Evolutionary conservation across 2,797 vertebrate species (phyloP), one percentile per base, ranked within the genome.

Genomic region (Cheirogaleus major): DNA sequence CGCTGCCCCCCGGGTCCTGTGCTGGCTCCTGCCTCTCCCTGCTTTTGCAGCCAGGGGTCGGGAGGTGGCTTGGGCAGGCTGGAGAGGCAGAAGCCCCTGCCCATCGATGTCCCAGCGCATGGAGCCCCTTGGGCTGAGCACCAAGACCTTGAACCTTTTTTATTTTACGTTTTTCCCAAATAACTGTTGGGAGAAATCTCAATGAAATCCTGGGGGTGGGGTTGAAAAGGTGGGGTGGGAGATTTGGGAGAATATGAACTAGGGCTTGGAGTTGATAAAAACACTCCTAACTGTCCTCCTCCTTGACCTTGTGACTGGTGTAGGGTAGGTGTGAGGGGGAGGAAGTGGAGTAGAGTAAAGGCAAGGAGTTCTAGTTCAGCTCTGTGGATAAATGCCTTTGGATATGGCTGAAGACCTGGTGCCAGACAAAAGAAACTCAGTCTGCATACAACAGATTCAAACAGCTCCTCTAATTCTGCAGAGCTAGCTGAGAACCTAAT

Each of bases 41-140:
- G 96, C 94, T 78, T 97, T 97, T 92, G 96, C 91, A 97, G 96
- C 92, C 95, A 89, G 96, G 96, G 96, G 95, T 96, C 96, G 96
- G 97, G 96, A 90, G 96, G 97, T 96, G 96, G 98, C 97, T 92
- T 7, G 69, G 97, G 95, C 14, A 25, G 97, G 97, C 96, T 95
- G 96, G 94, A 94, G 94, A 97, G 98, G 38, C 38, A 38, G 38
- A 38, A 38, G 38, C 38, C 38, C 38, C 38, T 38, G 38, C 38
- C 38, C 38, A 38, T 38, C 38, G 38, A 4, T 38, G 38, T 97
- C 96, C 97, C 96, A 98, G 96, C 84, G 59, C 98, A 95, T 96
- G 96, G 98, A 97, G 97, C 96, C 98, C 97, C 97, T 96, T 69
- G 96, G 97, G 97, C 95, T 87, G 93, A 97, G 97, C 98, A 98